Base-by-base conservation (phyloP, 1,140 invertebrate genomes). In the Agrypnia vestita region DNA sequence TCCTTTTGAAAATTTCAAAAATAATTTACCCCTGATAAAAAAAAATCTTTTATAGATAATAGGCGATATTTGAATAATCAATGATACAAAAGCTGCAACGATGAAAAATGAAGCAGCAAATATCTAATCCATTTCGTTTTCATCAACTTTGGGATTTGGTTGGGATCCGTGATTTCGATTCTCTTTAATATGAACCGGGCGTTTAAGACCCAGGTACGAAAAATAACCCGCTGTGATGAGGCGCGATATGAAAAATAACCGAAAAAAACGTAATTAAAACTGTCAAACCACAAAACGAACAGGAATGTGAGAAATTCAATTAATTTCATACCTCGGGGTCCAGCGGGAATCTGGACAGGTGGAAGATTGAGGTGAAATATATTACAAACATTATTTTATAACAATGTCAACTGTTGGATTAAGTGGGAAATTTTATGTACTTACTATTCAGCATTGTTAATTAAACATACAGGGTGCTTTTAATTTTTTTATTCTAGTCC, bases 181-280 rank as follows among this genome's bases (percentile, higher is more conserved):
- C 49, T 12, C 1, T 51, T 51, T 51, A 51, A 44, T 64, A 69
- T 69, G 17, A 19, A 55, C 46, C 62, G 10, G 35, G 25, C 35
- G 61, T 64, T 64, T 43, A 43, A 35, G 6, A 64, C 13, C 15
- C 76, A 49, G 61, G 47, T 47, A 46, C 15, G 56, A 67, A 71
- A 71, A 76, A 51, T 47, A 62, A 53, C 55, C 71, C 55, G 47
- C 80, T 75, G 80, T 59, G 35, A 73, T 43, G 61, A 77, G 15
- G 43, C 21, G 55, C 56, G 35, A 53, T 61, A 69, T 56, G 59
- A 78, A 81, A 81, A 81, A 43, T 17, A 76, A 47, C 75, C 47
- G 64, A 81, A 78, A 81, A 64, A 71, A 75, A 9, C 56, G 62
- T 81, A 81, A 81, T 81, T 81, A 81, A 81, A 81, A 78, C 76